Evolutionary conservation across 2,113 vertebrate genomes (phyloP), one percentile per base, ranked within the genome.

Genomic region (Corythornis madagascariensis): DNA sequence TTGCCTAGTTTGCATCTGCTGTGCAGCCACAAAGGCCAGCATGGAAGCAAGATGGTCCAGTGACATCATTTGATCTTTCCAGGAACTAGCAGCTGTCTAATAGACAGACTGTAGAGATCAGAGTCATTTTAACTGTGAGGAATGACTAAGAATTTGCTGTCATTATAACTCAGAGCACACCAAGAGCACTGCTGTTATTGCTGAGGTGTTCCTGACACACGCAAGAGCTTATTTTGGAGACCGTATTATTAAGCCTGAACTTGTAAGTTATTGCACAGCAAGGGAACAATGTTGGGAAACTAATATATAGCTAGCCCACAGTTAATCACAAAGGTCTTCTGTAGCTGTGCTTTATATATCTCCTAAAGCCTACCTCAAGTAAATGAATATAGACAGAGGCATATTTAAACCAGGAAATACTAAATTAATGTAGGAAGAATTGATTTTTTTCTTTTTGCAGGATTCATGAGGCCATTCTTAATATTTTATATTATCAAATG

Each of bases 261-360:
- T 83, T 74, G 18, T 45, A 71, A 71, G n/a, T 83, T 86, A 60
- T 20, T 74, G 53, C 4, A 0, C 61, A 86, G 18, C 1, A 21
- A 61, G 17, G 12, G 45, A 94, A 47, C 11, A 26, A 13, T 33
- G 16, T 57, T 72, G 64, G 52, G 35, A 92, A 95, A 69, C 14
- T 78, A 50, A 61, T 91, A 67, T 14, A 67, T 6, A 80, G 21
- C 56, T 76, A 85, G 7, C 28, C 18, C 19, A 55, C 33, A 64
- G 65, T 50, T 90, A 55, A 92, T 78, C 86, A 86, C 73, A 79
- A 50, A 65, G 24, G 8, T 38, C 65, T 88, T 80, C 7, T 20
- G 43, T 38, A 72, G 24, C 45, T 69, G 12, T 40, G 26, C 10
- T 81, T 90, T 47, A 65, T 53, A 18, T 57, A 56, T 15, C 53